phyloP scores from a whole-genome alignment of 2,797 vertebrate genomes.

The Psittacula echo region DNA sequence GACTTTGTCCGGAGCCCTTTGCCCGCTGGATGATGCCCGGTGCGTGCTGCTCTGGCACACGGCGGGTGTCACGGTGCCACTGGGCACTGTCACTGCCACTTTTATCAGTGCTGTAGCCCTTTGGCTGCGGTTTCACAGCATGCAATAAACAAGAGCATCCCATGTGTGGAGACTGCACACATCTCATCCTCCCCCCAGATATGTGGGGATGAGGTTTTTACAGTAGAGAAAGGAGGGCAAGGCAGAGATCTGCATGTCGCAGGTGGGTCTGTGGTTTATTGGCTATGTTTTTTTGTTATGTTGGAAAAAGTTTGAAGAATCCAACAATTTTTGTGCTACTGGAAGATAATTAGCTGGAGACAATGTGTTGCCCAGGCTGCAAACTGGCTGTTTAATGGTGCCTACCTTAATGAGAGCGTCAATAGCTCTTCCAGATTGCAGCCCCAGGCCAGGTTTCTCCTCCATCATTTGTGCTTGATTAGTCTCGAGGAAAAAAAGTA shows the following conservation, averaged over 20 bases:
- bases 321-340: constrained; percentile 42
- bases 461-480: constrained; percentile 70
- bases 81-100: neutral
- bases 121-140: fast-evolving
- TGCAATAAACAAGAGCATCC: neutral
- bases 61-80: neutral
- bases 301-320: constrained; percentile 43
- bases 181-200: neutral
- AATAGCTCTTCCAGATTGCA: constrained; percentile 58
- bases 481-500: constrained; percentile 36
- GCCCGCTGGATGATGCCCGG: fast-evolving
- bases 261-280: neutral
- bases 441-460: constrained; percentile 57
- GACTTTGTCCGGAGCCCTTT: neutral
- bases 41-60: fast-evolving
- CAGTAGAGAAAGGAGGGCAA: neutral
- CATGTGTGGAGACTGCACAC: fast-evolving
- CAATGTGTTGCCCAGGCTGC: constrained; percentile 38
- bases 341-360: constrained; percentile 74
- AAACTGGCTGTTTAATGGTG: constrained; percentile 63
- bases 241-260: neutral
- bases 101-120: neutral
- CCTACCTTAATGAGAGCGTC: constrained; percentile 64
- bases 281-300: neutral
- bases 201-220: neutral